Evolutionary conservation across 35 echinoderm and acorn worm genomes (phyloP).

Genomic region (Ptychodera flava): DNA sequence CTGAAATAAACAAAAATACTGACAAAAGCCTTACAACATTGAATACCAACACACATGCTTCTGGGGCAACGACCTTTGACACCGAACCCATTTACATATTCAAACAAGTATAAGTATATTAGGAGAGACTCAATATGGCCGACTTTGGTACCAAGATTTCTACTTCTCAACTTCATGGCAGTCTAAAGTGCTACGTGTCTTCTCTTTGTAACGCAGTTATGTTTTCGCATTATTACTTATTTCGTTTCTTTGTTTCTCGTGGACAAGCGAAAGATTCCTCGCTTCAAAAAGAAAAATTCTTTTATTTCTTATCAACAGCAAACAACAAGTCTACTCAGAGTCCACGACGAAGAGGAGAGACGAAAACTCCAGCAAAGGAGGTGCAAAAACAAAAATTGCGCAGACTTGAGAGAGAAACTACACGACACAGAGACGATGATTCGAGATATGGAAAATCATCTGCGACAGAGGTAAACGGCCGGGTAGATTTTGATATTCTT

Average conservation of each 20-base stretch:
- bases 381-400: background rate
- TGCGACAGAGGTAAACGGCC: background rate
- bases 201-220: background rate
- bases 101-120: too few relatives aligned
- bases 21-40: too few relatives aligned
- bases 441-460: background rate
- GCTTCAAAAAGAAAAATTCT: too few relatives aligned
- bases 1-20: too few relatives aligned
- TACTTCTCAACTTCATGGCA: background rate
- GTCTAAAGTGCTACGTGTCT: background rate
- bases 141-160: background rate
- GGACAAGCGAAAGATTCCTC: too few relatives aligned
- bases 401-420: background rate
- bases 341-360: background rate
- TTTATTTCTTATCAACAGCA: background rate
- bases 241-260: too few relatives aligned
- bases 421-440: background rate
- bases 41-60: too few relatives aligned
- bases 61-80: too few relatives aligned
- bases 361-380: background rate
- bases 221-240: background rate
- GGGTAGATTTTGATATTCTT: background rate
- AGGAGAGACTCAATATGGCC: background rate
- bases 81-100: too few relatives aligned
- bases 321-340: background rate